A percentile compares a stretch with the other conserved stretches of the same genome.
Evolutionary conservation across 2,888 invertebrate genomes (phyloP).

Genomic region (Aleiodes leptofemur): DNA sequence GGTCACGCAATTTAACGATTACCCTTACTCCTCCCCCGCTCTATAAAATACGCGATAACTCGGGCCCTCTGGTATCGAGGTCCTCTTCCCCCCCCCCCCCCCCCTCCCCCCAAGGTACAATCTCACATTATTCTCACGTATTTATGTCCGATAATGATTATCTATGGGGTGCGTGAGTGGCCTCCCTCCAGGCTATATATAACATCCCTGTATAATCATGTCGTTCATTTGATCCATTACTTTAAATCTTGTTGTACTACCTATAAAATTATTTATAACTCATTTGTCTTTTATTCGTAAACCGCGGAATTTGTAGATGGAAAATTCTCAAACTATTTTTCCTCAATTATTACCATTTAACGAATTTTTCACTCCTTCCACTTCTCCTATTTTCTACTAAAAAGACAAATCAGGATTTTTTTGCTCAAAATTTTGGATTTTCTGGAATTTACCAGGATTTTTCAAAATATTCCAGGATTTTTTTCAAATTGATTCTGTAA

Average conservation of each 20-base stretch:
- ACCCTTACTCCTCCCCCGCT: constrained; percentile 42
- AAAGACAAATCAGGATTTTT: too few species aligned
- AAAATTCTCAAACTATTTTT: too few species aligned
- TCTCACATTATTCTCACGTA: constrained; percentile 23
- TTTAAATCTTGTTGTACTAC: constrained; percentile 3
- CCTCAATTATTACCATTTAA: too few species aligned
- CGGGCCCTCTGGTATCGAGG: constrained; percentile 10
- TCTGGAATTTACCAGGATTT: too few species aligned
- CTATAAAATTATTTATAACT: background rate
- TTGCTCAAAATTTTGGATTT: too few species aligned
- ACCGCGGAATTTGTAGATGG: constrained; percentile 15
- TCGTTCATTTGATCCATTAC: constrained; percentile 46
- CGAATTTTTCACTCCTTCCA: too few species aligned
- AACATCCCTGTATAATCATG: constrained; percentile 29
- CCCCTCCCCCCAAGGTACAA: constrained; percentile 30
- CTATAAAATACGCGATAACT: constrained; percentile 43
- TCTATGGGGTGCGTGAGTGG: constrained; percentile 52
- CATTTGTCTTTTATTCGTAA: background rate
- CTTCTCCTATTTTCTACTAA: too few species aligned
- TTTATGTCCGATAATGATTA: constrained; percentile 52
- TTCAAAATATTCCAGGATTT: too few species aligned
- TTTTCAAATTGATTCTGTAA: too few species aligned
- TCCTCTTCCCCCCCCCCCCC: constrained; percentile 16
- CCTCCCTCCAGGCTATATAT: constrained; percentile 43
- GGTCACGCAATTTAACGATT: constrained; percentile 53